Evolutionary conservation across 2,113 vertebrate genomes (phyloP).

Genomic region (Erythrocercus mccallii): DNA sequence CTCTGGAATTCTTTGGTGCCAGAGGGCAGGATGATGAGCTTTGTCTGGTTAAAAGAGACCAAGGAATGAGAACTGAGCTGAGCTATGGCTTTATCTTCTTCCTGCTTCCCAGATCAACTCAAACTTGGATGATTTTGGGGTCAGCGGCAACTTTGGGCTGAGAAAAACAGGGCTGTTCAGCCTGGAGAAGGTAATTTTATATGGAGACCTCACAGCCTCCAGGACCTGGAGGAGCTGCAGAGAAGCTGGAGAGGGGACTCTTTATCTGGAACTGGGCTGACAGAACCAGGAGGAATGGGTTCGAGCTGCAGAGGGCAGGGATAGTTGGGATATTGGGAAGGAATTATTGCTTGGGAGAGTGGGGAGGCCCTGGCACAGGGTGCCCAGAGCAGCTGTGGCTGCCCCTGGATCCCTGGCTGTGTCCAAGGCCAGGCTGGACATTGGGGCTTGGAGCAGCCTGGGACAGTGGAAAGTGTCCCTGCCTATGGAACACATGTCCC

Average conservation of each 20-base stretch:
- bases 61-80: neutral
- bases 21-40: neutral
- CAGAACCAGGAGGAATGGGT: neutral
- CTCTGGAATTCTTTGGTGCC: neutral
- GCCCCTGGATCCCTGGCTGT: neutral
- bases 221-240: neutral
- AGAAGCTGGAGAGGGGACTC: neutral
- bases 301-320: neutral
- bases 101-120: neutral
- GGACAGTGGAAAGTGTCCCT: neutral
- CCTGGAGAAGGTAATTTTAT: too few species aligned
- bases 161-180: neutral
- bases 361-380: neutral
- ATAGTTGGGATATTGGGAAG: accelerated
- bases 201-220: neutral
- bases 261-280: neutral
- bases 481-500: accelerated
- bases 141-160: neutral
- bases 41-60: neutral
- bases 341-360: neutral
- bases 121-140: neutral
- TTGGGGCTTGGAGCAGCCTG: neutral
- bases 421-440: neutral
- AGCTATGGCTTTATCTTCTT: neutral
- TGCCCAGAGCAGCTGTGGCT: neutral